These are phyloP conservation scores for Pogoniulus pusillus DNA, from an alignment of 2,797 vertebrate genomes.

Conservation along the genomic window DNA sequence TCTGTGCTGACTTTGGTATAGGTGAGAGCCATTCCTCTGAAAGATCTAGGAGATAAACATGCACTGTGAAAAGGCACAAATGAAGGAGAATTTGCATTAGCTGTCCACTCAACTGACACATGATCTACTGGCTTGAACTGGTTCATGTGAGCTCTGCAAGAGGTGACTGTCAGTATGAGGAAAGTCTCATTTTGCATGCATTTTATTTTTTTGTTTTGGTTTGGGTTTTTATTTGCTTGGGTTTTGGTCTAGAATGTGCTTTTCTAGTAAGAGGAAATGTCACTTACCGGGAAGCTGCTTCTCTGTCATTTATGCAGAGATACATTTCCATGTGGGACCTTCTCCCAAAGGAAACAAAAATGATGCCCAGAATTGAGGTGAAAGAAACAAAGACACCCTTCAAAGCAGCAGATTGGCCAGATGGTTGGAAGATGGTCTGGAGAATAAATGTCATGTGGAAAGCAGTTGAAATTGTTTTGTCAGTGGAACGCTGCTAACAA, in stretches of 20 bases:
- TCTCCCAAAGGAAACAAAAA: not conserved
- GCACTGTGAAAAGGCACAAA: not conserved
- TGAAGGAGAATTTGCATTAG: not conserved
- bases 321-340: not conserved
- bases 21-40: not conserved
- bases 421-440: not conserved
- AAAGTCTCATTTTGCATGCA: not conserved
- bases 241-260: not conserved
- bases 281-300: not conserved
- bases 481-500: not conserved
- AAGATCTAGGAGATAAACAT: not conserved
- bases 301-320: not conserved
- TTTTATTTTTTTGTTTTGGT: not conserved
- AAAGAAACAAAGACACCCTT: not conserved
- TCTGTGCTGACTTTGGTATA: not conserved
- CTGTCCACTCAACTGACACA: accelerated
- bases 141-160: not conserved
- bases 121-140: not conserved
- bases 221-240: not conserved
- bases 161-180: not conserved
- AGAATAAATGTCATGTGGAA: not conserved
- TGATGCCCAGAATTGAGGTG: not conserved
- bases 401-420: not conserved
- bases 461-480: not conserved
- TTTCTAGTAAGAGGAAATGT: not conserved